Conservation (phyloP, 2,113 vertebrate species). For the Hippocampus barbouri region DNA sequence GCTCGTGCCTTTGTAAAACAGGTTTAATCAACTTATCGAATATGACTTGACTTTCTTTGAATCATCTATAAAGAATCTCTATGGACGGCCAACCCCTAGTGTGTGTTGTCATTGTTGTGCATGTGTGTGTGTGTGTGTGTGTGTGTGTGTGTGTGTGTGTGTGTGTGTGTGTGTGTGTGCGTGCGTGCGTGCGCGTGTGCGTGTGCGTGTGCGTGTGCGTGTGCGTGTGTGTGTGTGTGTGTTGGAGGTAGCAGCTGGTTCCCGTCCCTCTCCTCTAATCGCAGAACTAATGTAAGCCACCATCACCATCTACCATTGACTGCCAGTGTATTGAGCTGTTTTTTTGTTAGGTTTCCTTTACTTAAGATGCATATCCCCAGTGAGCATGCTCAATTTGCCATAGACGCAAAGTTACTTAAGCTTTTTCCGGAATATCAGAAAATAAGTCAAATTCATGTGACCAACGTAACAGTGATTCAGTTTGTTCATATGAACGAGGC, state of each 20-base stretch:
- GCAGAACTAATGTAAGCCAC: conserved; percentile 50
- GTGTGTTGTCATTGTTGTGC: conserved; percentile 14
- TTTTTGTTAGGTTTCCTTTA: conserved; percentile 47
- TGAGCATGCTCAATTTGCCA: conserved; percentile 24
- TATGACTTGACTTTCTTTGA: no score
- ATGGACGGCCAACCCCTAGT: not conserved
- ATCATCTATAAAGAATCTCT: no score
- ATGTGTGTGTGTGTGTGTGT: conserved; percentile 6
- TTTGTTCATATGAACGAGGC: not conserved
- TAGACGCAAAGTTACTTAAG: conserved; percentile 7
- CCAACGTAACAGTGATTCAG: not conserved
- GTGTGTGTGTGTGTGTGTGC: conserved; percentile 6
- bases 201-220: conserved; percentile 8
- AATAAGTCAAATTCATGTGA: not conserved
- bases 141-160: conserved; percentile 8
- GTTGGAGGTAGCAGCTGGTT: conserved; percentile 65
- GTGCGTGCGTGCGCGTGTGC: conserved; percentile 14
- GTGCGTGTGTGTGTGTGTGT: conserved; percentile 3
- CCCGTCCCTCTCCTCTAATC: conserved; percentile 52
- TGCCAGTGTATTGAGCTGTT: conserved; percentile 29
- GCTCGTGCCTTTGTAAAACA: conserved; percentile 1
- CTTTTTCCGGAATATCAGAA: not conserved
- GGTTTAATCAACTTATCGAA: no score
- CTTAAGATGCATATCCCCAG: conserved; percentile 24
- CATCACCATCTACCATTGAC: conserved; percentile 50